Evolutionary conservation across 1,140 invertebrate species (phyloP).

Genomic region (Tetranychus urticae): DNA sequence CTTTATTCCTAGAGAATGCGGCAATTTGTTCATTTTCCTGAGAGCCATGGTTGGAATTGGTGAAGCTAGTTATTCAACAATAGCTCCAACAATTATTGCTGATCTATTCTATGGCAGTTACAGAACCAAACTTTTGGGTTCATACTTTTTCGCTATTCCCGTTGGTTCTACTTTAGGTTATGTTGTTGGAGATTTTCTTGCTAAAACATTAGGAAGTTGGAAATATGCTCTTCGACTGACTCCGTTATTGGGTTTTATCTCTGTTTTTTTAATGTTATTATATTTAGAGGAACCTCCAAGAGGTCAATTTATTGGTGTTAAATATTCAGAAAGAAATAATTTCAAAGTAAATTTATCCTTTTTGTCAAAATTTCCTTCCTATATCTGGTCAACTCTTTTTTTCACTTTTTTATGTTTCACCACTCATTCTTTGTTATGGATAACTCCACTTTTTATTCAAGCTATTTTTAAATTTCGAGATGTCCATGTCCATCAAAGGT

Average conservation of each 20-base stretch:
- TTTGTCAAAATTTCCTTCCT: slow-evolving; percentile 54
- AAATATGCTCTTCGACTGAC: slow-evolving; percentile 73
- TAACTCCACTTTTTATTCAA: slow-evolving; percentile 39
- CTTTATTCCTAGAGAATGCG: slow-evolving; percentile 49
- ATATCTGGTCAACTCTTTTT: slow-evolving; percentile 70
- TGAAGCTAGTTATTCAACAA: slow-evolving; percentile 95
- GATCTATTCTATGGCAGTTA: slow-evolving; percentile 71
- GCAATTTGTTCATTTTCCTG: slow-evolving; percentile 52
- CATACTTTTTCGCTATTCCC: slow-evolving; percentile 98
- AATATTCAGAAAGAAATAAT: slow-evolving; percentile 14
- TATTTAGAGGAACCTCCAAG: slow-evolving; percentile 62
- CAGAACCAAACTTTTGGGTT: slow-evolving; percentile 75
- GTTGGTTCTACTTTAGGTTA: slow-evolving; percentile 85
- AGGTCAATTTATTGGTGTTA: slow-evolving; percentile 58
- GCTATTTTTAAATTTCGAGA: no score
- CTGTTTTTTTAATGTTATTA: slow-evolving; percentile 51
- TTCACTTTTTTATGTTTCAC: slow-evolving; percentile 95
- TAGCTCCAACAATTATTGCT: slow-evolving; percentile 95
- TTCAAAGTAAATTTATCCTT: slow-evolving; percentile 21
- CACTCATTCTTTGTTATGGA: slow-evolving; percentile 80
- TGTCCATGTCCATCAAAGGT: no score
- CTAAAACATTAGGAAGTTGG: slow-evolving; percentile 45
- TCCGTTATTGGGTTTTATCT: slow-evolving; percentile 54
- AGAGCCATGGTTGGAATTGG: slow-evolving; percentile 83
- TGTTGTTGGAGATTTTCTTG: slow-evolving; percentile 66